phyloP scores from a whole-genome alignment of 2,113 vertebrate species.

The Tichodroma muraria region DNA sequence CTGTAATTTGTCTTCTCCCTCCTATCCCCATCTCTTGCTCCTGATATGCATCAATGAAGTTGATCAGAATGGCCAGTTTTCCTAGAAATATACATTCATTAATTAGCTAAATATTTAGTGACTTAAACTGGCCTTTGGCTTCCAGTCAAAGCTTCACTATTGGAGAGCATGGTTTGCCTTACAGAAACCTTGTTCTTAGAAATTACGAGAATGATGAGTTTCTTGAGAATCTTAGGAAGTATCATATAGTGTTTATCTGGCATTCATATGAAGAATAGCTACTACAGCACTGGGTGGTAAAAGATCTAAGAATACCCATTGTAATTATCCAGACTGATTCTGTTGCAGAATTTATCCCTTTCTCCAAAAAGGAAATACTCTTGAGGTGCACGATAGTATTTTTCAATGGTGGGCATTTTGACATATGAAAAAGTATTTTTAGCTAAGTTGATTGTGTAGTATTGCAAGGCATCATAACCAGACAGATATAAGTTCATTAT shows the following conservation, averaged over 20 bases:
- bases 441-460: constrained; percentile 60
- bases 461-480: constrained; percentile 49
- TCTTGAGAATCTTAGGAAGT: constrained; percentile 52
- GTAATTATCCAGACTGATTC: constrained; percentile 48
- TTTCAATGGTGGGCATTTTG: constrained; percentile 67
- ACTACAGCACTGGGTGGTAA: constrained; percentile 9
- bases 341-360: constrained; percentile 53
- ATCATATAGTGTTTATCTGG: constrained; percentile 31
- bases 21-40: constrained; percentile 44
- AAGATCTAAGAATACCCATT: constrained; percentile 5
- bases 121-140: constrained; percentile 54
- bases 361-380: constrained; percentile 18
- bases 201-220: constrained; percentile 40
- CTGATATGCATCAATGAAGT: constrained; percentile 53
- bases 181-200: constrained; percentile 57
- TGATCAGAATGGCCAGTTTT: constrained; percentile 42
- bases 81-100: constrained; percentile 14
- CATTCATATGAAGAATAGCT: constrained; percentile 26
- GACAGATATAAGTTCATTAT: constrained; percentile 50
- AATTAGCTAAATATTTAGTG: constrained; percentile 40
- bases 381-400: constrained; percentile 63
- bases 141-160: constrained; percentile 66
- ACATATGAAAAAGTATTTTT: constrained; percentile 67
- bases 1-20: constrained; percentile 66
- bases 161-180: constrained; percentile 64